Conservation (phyloP, 2,888 invertebrate species). For the Artemia sinica region DNA sequence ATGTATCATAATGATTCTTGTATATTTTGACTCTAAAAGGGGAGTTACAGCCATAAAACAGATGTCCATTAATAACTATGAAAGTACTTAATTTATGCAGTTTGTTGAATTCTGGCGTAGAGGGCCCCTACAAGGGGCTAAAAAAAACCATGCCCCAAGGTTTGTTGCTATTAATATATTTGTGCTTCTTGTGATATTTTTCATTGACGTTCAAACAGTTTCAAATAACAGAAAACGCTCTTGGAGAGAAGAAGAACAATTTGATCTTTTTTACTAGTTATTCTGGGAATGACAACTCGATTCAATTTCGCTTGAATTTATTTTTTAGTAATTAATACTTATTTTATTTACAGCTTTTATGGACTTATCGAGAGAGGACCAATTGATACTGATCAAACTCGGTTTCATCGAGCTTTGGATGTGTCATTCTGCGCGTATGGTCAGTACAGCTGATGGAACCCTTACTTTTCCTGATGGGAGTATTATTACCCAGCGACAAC, state of each 20-base stretch:
- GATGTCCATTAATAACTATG: too few species aligned
- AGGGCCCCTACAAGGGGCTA: too few species aligned
- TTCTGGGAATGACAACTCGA: neutral
- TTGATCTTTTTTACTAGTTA: neutral
- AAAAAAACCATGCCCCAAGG: too few species aligned
- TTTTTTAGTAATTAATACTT: neutral
- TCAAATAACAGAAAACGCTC: neutral
- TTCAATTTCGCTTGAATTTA: neutral
- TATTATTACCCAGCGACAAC: slow-evolving; percentile 58
- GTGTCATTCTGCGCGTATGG: slow-evolving; percentile 62
- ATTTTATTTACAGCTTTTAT: slow-evolving; percentile 46
- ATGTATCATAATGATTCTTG: too few species aligned
- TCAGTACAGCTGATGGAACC: slow-evolving; percentile 45
- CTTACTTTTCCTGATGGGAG: slow-evolving; percentile 81
- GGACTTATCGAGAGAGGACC: slow-evolving; percentile 80
- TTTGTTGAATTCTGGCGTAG: too few species aligned
- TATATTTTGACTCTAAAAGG: too few species aligned
- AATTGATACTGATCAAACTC: slow-evolving; percentile 82
- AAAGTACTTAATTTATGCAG: too few species aligned
- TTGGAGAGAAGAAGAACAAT: neutral
- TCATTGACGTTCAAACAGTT: neutral
- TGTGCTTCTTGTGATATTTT: too few species aligned
- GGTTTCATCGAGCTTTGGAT: slow-evolving; percentile 96
- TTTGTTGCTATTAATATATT: too few species aligned
- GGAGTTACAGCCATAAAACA: too few species aligned